phyloP scores from a whole-genome alignment of 2,797 vertebrate genomes.

The Aratinga solstitialis region DNA sequence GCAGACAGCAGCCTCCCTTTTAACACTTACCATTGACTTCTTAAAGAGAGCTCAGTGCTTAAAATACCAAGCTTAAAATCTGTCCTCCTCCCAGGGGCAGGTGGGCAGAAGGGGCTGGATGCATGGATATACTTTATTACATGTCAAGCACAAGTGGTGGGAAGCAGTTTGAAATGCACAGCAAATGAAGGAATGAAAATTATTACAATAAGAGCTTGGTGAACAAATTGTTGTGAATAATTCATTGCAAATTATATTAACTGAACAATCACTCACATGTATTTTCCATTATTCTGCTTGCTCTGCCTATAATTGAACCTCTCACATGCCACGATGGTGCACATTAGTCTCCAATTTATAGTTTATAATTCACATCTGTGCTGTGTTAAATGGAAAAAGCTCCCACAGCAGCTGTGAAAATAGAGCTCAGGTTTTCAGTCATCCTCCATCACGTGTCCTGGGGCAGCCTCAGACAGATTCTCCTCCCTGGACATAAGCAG shows the following conservation, averaged over 20 bases:
- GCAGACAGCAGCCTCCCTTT: background rate
- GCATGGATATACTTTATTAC: background rate
- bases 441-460: background rate
- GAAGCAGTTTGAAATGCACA: background rate
- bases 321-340: background rate
- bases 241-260: conserved; percentile 60
- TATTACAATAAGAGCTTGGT: conserved; percentile 35
- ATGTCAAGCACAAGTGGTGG: background rate
- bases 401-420: conserved; percentile 55
- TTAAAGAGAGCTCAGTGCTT: background rate
- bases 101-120: conserved; percentile 6
- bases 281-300: conserved; percentile 58
- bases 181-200: conserved; percentile 9
- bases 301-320: conserved; percentile 42
- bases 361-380: conserved; percentile 51
- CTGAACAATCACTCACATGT: conserved; percentile 41
- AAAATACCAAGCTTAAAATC: background rate
- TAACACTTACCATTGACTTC: background rate
- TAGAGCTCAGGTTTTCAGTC: background rate
- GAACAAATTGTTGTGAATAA: conserved; percentile 65
- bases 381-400: conserved; percentile 24
- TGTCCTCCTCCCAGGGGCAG: background rate
- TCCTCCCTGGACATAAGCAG: background rate
- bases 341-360: conserved; percentile 40
- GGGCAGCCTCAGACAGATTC: background rate